phyloP scores from a whole-genome alignment of 2,797 vertebrate species.

The Prionace glauca region DNA sequence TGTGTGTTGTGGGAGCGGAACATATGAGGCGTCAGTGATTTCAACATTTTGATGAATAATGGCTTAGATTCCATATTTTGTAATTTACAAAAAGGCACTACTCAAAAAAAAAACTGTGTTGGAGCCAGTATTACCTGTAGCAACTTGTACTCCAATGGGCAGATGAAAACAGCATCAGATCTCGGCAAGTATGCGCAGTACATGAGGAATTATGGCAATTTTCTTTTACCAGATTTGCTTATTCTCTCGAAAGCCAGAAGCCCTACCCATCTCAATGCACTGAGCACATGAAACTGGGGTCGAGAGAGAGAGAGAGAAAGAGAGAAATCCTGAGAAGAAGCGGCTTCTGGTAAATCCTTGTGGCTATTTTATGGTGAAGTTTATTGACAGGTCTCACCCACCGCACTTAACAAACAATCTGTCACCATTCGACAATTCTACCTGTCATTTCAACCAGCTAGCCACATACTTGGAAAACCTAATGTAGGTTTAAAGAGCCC shows the following conservation, averaged over 20 bases:
- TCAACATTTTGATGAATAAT: neutral
- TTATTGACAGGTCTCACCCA: constrained; percentile 27
- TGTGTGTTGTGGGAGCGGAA: neutral
- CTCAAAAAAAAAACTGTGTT: neutral
- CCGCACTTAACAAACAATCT: constrained; percentile 25
- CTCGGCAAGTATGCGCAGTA: neutral
- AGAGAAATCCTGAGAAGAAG: constrained; percentile 9
- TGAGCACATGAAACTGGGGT: neutral
- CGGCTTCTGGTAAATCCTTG: constrained; percentile 39
- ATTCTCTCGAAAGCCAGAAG: neutral
- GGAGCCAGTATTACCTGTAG: neutral
- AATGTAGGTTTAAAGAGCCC: neutral
- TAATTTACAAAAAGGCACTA: neutral
- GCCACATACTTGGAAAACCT: neutral
- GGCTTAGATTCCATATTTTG: neutral
- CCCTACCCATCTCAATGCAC: neutral
- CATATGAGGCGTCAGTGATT: neutral
- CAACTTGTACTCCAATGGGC: neutral
- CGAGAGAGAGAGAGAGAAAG: neutral
- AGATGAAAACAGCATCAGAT: neutral
- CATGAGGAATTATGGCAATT: neutral
- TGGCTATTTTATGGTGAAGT: constrained; percentile 34
- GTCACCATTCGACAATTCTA: constrained; percentile 12
- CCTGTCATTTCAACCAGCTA: constrained; percentile 23
- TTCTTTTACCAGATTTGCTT: neutral